Base-by-base conservation (phyloP, 2,888 invertebrate species). In the Gibbula magus region DNA sequence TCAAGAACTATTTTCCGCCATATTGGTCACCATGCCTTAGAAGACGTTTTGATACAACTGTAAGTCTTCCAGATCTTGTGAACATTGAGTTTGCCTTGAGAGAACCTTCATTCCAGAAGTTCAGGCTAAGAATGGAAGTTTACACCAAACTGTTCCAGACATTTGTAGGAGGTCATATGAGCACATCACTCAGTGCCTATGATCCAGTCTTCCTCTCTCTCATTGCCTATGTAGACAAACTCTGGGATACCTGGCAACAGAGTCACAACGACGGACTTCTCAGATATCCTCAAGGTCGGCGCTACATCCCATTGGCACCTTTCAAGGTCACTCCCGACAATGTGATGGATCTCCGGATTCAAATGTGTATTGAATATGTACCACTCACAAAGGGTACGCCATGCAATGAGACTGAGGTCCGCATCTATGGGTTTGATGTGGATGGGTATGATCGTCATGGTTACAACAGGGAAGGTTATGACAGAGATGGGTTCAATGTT, bases 111-210 rank as follows among this genome's bases (percentile, higher is more conserved):
- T 91, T 88, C 84, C 86, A 88, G n/a, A 83, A 83, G 16, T 92
- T 92, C 81, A 84, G 90, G 53, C 61, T 88, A 13, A 83, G 86
- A 53, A 83, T 91, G 83, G 89, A 91, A 80, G 78, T 87, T 22
- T 86, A 89, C 66, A 82, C 89, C 20, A 83, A 87, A 25, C 81
- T 89, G 20, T 89, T 90, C 81, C 88, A 91, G 83, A 85, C 86
- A 10, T 91, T 88, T 88, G 90, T 92, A 8, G 92, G 92, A 25
- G 92, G 92, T 8, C 90, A 91, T 73, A 91, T 92, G 92, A 84
- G 83, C 5, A 88, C 91, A 4, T 87, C 89, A 67, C 83, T 88
- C 29, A 85, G 87, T 32, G 86, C 90, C 0, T 92, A 91, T 83
- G 92, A 92, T 83, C 92, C 92, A 3, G 77, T 91, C 13, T 91